Evolutionary conservation across 2,797 vertebrate species (phyloP).

Genomic region (Pantherophis vulpinus): DNA sequence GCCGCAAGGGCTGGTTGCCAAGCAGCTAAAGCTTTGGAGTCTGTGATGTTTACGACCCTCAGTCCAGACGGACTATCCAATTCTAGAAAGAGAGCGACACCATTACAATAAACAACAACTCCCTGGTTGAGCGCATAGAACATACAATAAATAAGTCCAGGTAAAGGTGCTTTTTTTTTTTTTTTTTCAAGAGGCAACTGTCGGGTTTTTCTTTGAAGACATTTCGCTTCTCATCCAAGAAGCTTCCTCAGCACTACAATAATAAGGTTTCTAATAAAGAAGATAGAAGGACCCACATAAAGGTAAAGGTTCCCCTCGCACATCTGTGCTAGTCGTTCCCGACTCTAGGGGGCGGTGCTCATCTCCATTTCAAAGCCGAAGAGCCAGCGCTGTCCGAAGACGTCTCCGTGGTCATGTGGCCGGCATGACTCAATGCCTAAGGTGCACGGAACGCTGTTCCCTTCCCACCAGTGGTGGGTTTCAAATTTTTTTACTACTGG

Average conservation of each 20-base stretch:
- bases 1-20: constrained; percentile 95
- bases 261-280: not conserved
- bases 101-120: not conserved
- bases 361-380: no score
- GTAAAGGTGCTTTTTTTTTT: no score
- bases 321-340: no score
- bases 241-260: no score
- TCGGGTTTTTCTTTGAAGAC: not conserved
- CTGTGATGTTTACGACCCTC: constrained; percentile 86
- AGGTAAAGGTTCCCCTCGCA: no score
- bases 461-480: no score
- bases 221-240: not conserved
- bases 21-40: constrained; percentile 83
- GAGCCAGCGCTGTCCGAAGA: no score
- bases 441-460: fast-evolving
- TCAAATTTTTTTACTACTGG: no score
- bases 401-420: no score
- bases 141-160: not conserved
- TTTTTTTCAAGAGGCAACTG: no score
- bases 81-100: constrained; percentile 64
- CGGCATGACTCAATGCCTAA: no score
- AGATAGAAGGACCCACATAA: not conserved
- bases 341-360: no score
- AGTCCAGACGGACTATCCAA: constrained; percentile 90
- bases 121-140: not conserved